Evolutionary conservation across 2,888 invertebrate species (phyloP).

Genomic region (Brachyptera putata): DNA sequence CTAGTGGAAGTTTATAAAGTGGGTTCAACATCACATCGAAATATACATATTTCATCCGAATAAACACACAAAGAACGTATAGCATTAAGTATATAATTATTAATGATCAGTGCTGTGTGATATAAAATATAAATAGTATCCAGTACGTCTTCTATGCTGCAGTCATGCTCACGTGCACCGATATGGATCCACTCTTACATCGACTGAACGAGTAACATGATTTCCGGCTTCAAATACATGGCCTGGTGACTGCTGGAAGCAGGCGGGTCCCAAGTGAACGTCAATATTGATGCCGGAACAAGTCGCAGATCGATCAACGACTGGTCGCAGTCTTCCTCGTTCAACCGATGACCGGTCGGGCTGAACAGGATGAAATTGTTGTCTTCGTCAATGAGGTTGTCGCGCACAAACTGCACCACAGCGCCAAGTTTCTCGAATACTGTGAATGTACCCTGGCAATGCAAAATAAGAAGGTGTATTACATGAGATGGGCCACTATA

Average conservation of each 20-base stretch:
- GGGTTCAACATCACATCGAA: too few relatives aligned
- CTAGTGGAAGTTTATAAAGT: too few relatives aligned
- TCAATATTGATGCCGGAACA: conserved; percentile 77
- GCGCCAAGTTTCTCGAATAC: conserved; percentile 72
- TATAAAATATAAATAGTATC: too few relatives aligned
- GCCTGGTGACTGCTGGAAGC: conserved; percentile 48
- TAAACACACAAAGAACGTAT: too few relatives aligned
- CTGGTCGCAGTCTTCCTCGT: conserved; percentile 61
- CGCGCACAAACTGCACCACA: conserved; percentile 74
- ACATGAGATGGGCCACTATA: too few relatives aligned
- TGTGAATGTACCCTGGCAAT: conserved; percentile 77
- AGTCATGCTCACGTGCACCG: too few relatives aligned
- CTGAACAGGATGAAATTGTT: conserved; percentile 66
- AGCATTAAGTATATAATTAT: too few relatives aligned
- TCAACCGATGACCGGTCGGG: conserved; percentile 62
- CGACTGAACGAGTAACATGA: conserved; percentile 62
- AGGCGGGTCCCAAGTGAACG: conserved; percentile 62
- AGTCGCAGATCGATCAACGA: conserved; percentile 73
- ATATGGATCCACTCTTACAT: too few relatives aligned
- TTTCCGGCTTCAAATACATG: conserved; percentile 68
- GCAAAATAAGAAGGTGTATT: too few relatives aligned
- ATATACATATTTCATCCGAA: too few relatives aligned
- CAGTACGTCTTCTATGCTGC: too few relatives aligned
- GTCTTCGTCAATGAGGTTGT: conserved; percentile 64
- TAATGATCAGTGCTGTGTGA: too few relatives aligned